Conservation (phyloP, 2,797 vertebrate genomes). For the Spheniscus humboldti region DNA sequence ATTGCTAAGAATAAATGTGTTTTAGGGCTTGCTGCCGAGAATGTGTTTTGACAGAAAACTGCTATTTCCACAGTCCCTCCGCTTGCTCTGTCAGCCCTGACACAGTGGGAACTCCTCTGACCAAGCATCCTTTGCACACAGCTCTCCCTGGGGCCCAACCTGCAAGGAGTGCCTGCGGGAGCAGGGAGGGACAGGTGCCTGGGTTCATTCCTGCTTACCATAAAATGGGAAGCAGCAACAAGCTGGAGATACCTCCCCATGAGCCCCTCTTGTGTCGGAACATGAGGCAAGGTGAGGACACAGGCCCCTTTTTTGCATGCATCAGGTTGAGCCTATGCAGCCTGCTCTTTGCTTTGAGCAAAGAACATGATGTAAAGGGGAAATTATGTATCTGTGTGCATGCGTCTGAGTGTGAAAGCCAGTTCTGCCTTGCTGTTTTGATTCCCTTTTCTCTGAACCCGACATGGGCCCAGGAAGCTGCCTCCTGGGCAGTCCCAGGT, state of each 20-base stretch:
- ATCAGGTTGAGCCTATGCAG: neutral
- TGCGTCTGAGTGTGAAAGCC: neutral
- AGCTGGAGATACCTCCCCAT: neutral
- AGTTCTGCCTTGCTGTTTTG: neutral
- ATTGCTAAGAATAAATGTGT: constrained; percentile 13
- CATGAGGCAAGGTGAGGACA: neutral
- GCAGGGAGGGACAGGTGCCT: neutral
- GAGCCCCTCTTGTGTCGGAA: rapidly evolving
- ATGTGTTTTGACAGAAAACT: constrained; percentile 21
- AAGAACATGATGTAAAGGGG: neutral
- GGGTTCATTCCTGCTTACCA: neutral
- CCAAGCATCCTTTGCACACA: neutral
- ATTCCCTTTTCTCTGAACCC: neutral
- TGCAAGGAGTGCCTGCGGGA: neutral
- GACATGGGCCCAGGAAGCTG: neutral
- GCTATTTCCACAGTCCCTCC: neutral
- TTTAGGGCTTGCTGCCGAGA: constrained; percentile 2
- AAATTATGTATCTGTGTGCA: neutral
- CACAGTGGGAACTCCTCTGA: neutral
- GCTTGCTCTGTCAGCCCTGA: neutral
- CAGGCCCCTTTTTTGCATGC: neutral
- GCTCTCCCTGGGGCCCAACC: neutral
- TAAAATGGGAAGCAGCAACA: neutral
- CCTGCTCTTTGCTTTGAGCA: neutral
- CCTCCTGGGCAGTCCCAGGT: neutral